Base-by-base conservation (phyloP, 2,888 invertebrate genomes). In the Brachyptera putata region DNA sequence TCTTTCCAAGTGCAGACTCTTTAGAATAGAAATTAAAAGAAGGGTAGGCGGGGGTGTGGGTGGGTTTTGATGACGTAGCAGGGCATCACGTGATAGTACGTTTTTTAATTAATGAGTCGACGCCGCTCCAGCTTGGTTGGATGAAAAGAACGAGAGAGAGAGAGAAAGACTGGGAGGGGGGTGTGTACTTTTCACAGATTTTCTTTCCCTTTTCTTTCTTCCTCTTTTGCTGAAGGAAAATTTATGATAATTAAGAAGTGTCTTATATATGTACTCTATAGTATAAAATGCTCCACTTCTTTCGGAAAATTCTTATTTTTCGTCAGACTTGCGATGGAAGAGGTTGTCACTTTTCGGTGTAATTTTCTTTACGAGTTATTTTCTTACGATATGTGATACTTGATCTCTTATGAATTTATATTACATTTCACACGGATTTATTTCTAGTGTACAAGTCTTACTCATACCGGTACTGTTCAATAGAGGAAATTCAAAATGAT, bases 31-130 rank as follows among this genome's bases (percentile, higher is more conserved):
- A 62, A 62, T 62, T 62, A 62, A 59, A 53, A 53, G 56, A 50
- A 56, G 62, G 62, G 58, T 53, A 11, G 49, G 43, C 11, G 25
- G 14, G 60, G 48, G 48, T 53, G 59, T 59, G 59, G 59, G 46
- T 43, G 57, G 53, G 53, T 49, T n/a, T n/a, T n/a, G 61, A 57
- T 62, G 62, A 62, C 62, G 62, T 62, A 30, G 37, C 36, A 36
- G 37, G n/a, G n/a, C 43, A 48, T 62, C 62, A 62, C 62, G 62
- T 62, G 62, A 62, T 62, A 41, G 37, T 43, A 57, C 18, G 62
- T 59, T 62, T 61, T 62, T 62, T 62, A 62, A 62, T 62, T 62
- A 62, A 62, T 62, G 60, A 62, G 60, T 61, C 53, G 53, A 21
- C 53, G 53, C 36, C 36, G 13, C 21, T 34, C n/a, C n/a, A n/a